Base-by-base conservation (phyloP, 2,113 vertebrate species). In the Uropsilus gracilis region DNA sequence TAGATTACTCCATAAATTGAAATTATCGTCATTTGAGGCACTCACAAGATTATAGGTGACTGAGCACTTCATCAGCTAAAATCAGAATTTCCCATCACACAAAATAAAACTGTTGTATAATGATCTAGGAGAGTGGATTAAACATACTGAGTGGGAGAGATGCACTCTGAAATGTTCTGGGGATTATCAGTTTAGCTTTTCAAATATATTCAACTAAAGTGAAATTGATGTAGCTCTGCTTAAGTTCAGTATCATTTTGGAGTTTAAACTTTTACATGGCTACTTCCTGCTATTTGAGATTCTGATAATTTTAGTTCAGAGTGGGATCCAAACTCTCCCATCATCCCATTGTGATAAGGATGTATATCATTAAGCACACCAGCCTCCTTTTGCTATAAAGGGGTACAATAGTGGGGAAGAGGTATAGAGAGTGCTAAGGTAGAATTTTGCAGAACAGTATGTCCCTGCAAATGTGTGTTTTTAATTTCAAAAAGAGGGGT, bases 91-190 rank as follows among this genome's bases (percentile, higher is more conserved):
- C 37, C 55, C 64, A 80, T 90, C 61, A 69, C 61, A 97, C 39
- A 97, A 97, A 97, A 73, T 34, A 95, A 96, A 83, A 87, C 39
- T 61, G 73, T 93, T 97, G 32, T 20, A 61, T 91, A 96, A 97
- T 94, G 39, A 97, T 95, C 59, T 64, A 42, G 76, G 17, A 96
- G 39, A 96, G 39, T 94, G 37, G n/a, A 97, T 94, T 96, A 97
- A 96, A 91, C 75, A 64, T 0, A 1, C 37, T 46, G 76, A 94
- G 94, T 42, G 9, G 95, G 84, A 84, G 34, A 95, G 37, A 63
- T 81, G 83, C 18, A 48, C 1, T 71, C 5, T 44, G 81, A 96
- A 92, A 46, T 66, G 86, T 91, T 95, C 55, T 85, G 39, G 59
- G 73, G 75, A 95, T 71, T 97, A 97, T 59, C 2, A 5, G 14